Evolutionary conservation across 2,113 vertebrate species (phyloP), one percentile per base, ranked within the genome.

Genomic region (Melanocharis versteri): DNA sequence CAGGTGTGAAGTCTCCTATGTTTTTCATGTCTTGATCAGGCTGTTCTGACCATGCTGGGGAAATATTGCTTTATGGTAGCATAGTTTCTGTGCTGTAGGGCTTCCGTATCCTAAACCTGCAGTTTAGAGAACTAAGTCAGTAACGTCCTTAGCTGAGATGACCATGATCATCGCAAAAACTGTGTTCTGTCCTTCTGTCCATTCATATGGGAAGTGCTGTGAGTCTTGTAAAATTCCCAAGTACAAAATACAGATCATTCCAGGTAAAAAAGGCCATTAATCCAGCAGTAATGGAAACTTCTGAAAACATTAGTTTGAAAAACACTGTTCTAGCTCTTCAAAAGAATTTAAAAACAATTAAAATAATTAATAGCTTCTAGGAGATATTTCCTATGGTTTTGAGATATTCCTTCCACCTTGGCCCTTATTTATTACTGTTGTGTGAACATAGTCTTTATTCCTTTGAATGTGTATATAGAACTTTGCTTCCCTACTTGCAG

Each of bases 301-400:
- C 21, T 81, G 61, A 84, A 82, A 78, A 48, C 6, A 20, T 30
- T 53, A 44, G 8, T 65, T 70, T 62, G 26, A 86, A 90, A 78
- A 87, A 18, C 28, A 44, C 9, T 17, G 2, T 82, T 97, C 69
- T 62, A 81, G 51, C 23, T 92, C 64, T 91, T 96, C 54, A 75
- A 91, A 95, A 56, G 13, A 37, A 30, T 68, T 73, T 56, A 78
- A 50, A 40, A 91, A 37, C 21, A 72, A 61, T 85, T 96, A 69
- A 54, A 88, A 58, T 89, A 68, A 93, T 73, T 87, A 64, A 79
- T 44, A 75, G 11, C 9, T 90, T 96, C 87, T 86, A 61, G 95
- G 81, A 66, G 9, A 33, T 66, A 42, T 60, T 83, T 86, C 15
- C 11, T 47, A 30, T 57, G n/a, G 10, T n/a, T 89, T 93, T 91